Evolutionary conservation across 2,113 vertebrate genomes (phyloP), one percentile per base, ranked within the genome.

Genomic region (Neopipo cinnamomea): DNA sequence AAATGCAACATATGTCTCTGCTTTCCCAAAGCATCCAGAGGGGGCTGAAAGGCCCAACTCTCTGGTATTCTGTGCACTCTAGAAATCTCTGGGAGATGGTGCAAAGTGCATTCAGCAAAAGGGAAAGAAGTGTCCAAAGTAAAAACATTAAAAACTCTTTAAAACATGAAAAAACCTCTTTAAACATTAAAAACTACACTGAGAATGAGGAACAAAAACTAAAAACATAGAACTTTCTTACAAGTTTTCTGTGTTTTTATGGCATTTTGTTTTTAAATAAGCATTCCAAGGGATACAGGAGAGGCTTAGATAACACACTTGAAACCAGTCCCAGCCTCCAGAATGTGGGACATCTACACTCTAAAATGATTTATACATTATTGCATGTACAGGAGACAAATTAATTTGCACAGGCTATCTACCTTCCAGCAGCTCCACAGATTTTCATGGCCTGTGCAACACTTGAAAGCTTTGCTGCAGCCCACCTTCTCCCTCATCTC

Each of bases 391-490:
- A 84, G 83, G 19, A 84, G 88, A 75, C 65, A 88, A 93, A 96
- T 75, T 88, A 47, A 91, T 93, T 86, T 86, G 83, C 85, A 81
- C 72, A 71, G 75, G 93, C 91, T 92, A 88, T 88, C 95, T 91
- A 8, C 75, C 68, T 91, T 52, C 72, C 70, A 78, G 91, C 68
- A 91, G 85, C 85, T 91, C 65, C 90, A 41, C 49, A 35, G 62
- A 94, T 92, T 88, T 68, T 25, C 79, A 78, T 30, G 49, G 88
- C 63, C 65, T 31, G 30, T 83, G 85, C 47, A 71, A 35, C 65
- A 91, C 88, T 90, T 93, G 63, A 92, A 91, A 96, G 93, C 30
- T 94, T 94, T 88, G 78, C 75, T 84, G 22, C 76, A 86, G 71
- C 31, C 46, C 76, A 66, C 35, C 77, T 85, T 85, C 78, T 66